phyloP scores from a whole-genome alignment of 2,888 invertebrate genomes.

The Cantharis nigra region DNA sequence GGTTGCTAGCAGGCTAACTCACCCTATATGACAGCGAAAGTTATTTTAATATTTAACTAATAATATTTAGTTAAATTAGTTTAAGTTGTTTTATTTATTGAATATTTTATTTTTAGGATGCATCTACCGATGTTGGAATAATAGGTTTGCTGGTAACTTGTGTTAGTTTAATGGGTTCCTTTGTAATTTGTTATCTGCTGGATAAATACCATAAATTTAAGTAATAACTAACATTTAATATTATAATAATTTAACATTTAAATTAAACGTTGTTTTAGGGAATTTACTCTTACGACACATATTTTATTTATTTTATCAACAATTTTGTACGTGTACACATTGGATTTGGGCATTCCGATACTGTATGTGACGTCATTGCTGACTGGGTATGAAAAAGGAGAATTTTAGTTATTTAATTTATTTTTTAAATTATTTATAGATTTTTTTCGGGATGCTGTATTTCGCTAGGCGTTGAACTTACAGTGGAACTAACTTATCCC shows the following conservation, averaged over 20 bases:
- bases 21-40: too few species aligned
- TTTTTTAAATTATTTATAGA: slow-evolving; percentile 60
- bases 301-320: background rate
- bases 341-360: background rate
- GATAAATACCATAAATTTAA: background rate
- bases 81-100: too few species aligned
- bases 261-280: background rate
- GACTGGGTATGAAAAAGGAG: background rate
- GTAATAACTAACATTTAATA: background rate
- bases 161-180: background rate
- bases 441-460: slow-evolving; percentile 99
- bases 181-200: background rate
- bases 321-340: background rate
- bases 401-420: background rate
- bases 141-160: background rate
- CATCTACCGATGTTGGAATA: background rate
- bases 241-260: background rate
- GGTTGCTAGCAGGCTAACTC: too few species aligned
- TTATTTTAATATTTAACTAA: too few species aligned
- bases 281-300: background rate
- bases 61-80: too few species aligned
- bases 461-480: slow-evolving; percentile 97
- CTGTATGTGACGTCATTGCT: background rate
- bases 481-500: slow-evolving; percentile 95
- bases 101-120: background rate